phyloP scores from a whole-genome alignment of 2,888 invertebrate species.

The Hyposoter dolosus region DNA sequence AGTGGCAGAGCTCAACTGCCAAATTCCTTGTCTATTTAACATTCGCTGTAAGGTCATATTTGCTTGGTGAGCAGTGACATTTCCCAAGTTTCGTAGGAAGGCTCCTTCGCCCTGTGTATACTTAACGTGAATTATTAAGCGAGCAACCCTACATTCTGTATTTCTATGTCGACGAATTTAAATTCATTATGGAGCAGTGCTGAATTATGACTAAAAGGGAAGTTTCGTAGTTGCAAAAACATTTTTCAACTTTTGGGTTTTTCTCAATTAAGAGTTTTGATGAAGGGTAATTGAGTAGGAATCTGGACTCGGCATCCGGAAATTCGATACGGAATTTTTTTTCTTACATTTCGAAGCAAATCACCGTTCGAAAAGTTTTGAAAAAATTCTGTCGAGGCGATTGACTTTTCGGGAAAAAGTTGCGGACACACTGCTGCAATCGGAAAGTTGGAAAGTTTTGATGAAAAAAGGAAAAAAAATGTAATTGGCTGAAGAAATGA shows the following conservation, averaged over 20 bases:
- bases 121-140: constrained; percentile 19
- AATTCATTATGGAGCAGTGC: not conserved
- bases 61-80: constrained; percentile 9
- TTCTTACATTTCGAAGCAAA: too few species aligned
- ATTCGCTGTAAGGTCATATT: not conserved
- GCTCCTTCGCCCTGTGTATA: not conserved
- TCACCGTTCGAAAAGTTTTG: too few species aligned
- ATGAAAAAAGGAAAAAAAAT: not conserved
- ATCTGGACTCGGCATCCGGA: too few species aligned
- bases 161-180: not conserved
- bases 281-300: too few species aligned
- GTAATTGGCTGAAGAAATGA: not conserved
- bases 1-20: not conserved
- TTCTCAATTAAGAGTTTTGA: too few species aligned
- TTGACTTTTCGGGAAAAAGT: too few species aligned
- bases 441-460: too few species aligned
- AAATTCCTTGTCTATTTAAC: constrained; percentile 16
- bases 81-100: not conserved
- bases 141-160: not conserved
- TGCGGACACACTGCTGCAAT: too few species aligned
- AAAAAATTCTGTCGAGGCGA: too few species aligned
- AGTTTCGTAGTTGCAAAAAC: not conserved
- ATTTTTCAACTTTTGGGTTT: not conserved
- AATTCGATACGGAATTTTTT: too few species aligned
- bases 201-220: not conserved